A percentile compares a stretch with the other conserved stretches of the same genome.
phyloP scores from a whole-genome alignment of 2,888 invertebrate species.

The Xestia ashworthii region DNA sequence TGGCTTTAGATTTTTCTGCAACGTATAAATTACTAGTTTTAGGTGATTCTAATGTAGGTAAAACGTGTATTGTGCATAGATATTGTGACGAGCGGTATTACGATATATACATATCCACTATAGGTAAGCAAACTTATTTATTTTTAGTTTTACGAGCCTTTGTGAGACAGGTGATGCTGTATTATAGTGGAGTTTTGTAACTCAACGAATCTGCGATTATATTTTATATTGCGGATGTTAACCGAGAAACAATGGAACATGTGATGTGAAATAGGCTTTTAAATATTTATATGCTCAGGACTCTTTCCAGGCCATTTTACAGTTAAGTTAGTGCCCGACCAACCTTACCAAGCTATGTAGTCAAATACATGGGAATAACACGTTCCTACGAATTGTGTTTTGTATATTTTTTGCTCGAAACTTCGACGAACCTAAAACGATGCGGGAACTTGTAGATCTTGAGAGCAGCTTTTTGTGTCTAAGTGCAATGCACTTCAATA shows the following conservation, averaged over 20 bases:
- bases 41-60: conserved; percentile 97
- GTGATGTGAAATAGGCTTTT: conserved; percentile 65
- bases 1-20: conserved; percentile 96
- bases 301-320: conserved; percentile 56
- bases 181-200: conserved; percentile 75
- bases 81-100: conserved; percentile 97
- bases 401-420: conserved; percentile 28
- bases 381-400: conserved; percentile 37
- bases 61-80: conserved; percentile 97
- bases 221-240: conserved; percentile 75
- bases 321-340: conserved; percentile 61
- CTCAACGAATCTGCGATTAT: conserved; percentile 75
- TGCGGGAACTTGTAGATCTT: conserved; percentile 10
- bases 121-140: conserved; percentile 92
- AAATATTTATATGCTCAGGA: conserved; percentile 65
- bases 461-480: conserved; percentile 19
- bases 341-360: conserved; percentile 43
- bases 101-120: conserved; percentile 97
- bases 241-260: conserved; percentile 74
- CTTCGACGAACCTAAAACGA: neutral
- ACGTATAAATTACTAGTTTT: conserved; percentile 96
- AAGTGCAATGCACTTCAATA: conserved; percentile 20
- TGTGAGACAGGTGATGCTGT: conserved; percentile 81
- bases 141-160: conserved; percentile 83
- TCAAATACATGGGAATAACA: conserved; percentile 32